Conservation (phyloP, 1,140 invertebrate species). For the Zaprionus ornatus region DNA sequence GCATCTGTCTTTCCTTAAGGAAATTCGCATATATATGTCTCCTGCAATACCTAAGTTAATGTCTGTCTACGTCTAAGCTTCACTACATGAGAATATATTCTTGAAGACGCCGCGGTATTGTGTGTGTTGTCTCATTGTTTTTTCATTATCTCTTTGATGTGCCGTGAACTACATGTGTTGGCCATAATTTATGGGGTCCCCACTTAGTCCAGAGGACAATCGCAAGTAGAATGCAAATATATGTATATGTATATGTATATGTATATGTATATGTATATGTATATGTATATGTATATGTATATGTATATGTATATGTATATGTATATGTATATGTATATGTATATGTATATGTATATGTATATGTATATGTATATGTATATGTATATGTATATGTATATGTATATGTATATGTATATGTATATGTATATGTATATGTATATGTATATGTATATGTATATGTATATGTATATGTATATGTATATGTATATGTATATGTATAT, state of each 20-base stretch:
- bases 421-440: not conserved
- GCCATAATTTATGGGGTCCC: slow-evolving; percentile 60
- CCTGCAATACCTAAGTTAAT: not conserved
- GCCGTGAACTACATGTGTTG: slow-evolving; percentile 30
- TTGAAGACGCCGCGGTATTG: not conserved
- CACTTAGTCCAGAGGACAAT: not conserved
- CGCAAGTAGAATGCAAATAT: not conserved
- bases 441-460: not conserved
- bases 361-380: not conserved
- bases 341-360: not conserved
- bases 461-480: not conserved
- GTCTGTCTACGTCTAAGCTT: not conserved
- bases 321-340: not conserved
- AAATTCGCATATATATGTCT: not conserved
- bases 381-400: not conserved
- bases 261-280: not conserved
- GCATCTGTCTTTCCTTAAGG: not conserved
- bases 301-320: not conserved
- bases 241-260: not conserved
- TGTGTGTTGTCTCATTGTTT: slow-evolving; percentile 44
- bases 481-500: not conserved
- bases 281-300: not conserved
- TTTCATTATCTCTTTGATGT: slow-evolving; percentile 68
- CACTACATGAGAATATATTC: not conserved
- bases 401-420: slow-evolving; percentile 1